Percentiles rank a stretch among this genome's conserved stretches.
Evolutionary conservation across 2,888 invertebrate genomes (phyloP).

Genomic region (Synanthedon tipuliformis): DNA sequence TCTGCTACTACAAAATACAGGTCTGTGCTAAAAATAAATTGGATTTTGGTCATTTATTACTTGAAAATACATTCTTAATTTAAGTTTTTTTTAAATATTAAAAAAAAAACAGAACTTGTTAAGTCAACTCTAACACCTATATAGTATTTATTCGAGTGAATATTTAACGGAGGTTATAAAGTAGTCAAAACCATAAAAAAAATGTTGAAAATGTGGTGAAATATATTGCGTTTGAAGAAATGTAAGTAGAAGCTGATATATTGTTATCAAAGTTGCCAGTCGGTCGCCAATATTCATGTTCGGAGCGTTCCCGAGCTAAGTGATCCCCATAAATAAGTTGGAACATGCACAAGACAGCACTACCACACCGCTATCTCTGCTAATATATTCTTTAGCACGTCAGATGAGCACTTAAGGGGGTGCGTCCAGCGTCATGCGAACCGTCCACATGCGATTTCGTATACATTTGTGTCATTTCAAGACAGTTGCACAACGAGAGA

Average conservation of each 20-base stretch:
- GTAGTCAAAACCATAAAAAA: no score
- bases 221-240: no score
- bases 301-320: neutral
- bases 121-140: no score
- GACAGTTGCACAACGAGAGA: constrained; percentile 15
- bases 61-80: no score
- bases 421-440: constrained; percentile 31
- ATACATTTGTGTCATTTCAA: constrained; percentile 24
- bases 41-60: no score
- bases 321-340: neutral
- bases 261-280: neutral
- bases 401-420: constrained; percentile 35
- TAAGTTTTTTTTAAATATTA: no score
- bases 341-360: neutral
- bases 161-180: no score
- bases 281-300: neutral
- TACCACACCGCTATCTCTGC: constrained; percentile 14
- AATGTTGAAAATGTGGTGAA: no score
- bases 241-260: neutral
- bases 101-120: no score
- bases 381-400: constrained; percentile 50
- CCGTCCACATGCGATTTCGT: constrained; percentile 28
- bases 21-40: no score
- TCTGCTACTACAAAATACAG: no score
- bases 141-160: no score